Evolutionary conservation across 2,797 vertebrate genomes (phyloP).

Genomic region (Eulemur coronatus): DNA sequence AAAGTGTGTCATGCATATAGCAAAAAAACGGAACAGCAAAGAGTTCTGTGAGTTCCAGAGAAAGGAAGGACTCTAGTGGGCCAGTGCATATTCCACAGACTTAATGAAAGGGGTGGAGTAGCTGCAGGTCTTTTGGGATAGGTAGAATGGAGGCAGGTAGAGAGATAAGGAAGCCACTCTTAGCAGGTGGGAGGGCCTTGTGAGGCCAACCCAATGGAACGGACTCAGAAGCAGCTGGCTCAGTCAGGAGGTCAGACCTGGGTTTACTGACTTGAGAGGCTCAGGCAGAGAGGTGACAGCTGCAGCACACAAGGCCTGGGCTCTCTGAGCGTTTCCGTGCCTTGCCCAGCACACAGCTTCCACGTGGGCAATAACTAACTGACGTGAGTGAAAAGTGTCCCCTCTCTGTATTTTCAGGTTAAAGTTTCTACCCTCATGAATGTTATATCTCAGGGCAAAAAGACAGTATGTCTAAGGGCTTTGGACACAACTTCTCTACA

Average conservation of each 20-base stretch:
- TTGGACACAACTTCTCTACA: not conserved
- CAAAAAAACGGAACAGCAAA: not conserved
- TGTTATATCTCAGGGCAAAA: not conserved
- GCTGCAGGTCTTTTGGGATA: not conserved
- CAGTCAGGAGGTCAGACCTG: not conserved
- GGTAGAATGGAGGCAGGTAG: not conserved
- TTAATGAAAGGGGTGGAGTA: not conserved
- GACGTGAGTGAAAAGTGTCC: not conserved
- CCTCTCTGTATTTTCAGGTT: not conserved
- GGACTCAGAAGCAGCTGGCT: not conserved
- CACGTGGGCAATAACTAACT: not conserved
- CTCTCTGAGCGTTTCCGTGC: not conserved
- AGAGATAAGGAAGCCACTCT: not conserved
- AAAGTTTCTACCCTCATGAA: not conserved
- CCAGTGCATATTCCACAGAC: not conserved
- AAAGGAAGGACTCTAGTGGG: not conserved
- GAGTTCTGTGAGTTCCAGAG: not conserved
- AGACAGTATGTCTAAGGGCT: not conserved
- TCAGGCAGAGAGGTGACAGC: accelerated
- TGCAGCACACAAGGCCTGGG: not conserved
- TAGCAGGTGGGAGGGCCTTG: not conserved
- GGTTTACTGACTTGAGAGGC: not conserved
- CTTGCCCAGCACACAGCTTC: not conserved
- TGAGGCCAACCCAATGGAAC: not conserved
- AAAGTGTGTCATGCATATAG: not conserved